Percentiles rank a stretch among this genome's conserved stretches.
Evolutionary conservation across 2,113 vertebrate species (phyloP).

Genomic region (Nipponia nippon): DNA sequence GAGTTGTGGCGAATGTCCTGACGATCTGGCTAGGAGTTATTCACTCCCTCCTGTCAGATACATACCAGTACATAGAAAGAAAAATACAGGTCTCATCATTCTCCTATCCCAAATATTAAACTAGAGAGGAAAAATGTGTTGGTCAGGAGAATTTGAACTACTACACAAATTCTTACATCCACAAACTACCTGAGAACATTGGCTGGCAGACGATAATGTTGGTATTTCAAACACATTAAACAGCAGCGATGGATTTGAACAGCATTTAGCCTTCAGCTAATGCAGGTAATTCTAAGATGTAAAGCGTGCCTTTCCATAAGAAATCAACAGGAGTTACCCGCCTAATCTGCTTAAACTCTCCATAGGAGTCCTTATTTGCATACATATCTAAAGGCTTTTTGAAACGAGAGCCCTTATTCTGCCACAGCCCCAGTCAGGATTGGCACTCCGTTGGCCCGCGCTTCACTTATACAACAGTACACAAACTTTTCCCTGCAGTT

Average conservation of each 20-base stretch:
- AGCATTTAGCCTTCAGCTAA: not conserved
- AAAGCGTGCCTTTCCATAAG: not conserved
- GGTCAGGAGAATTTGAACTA: not conserved
- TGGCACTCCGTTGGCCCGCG: not conserved
- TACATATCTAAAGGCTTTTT: not conserved
- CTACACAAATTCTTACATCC: not conserved
- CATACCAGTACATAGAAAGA: not conserved
- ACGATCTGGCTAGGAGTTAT: not conserved
- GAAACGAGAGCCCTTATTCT: not conserved
- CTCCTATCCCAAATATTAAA: not conserved
- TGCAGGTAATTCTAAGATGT: not conserved
- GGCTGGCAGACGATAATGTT: fast-evolving
- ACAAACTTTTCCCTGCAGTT: not conserved
- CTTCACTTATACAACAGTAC: not conserved
- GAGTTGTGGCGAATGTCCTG: not conserved
- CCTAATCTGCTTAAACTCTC: not conserved
- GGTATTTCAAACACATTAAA: not conserved
- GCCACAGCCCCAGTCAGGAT: not conserved
- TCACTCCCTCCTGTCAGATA: not conserved
- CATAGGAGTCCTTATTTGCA: not conserved
- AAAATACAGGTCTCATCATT: not conserved
- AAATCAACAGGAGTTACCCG: not conserved
- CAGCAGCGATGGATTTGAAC: not conserved
- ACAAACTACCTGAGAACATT: not conserved
- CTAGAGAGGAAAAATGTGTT: not conserved